A percentile compares a stretch with the other conserved stretches of the same genome.
phyloP scores from a whole-genome alignment of 2,888 invertebrate species.

The Limnephilus auricula region DNA sequence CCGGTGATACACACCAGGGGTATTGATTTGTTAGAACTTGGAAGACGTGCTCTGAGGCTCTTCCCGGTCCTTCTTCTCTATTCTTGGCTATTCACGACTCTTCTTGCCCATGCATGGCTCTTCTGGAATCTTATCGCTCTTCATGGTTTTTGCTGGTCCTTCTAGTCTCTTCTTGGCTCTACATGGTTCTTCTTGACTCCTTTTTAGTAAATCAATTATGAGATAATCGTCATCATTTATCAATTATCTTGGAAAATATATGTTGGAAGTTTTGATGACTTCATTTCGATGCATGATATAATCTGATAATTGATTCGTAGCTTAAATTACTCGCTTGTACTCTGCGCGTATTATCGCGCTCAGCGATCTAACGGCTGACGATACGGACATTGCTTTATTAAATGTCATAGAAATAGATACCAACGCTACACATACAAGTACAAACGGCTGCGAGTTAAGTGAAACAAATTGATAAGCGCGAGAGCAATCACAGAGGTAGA shows the following conservation, averaged over 20 bases:
- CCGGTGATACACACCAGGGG: too few relatives aligned
- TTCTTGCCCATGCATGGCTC: too few relatives aligned
- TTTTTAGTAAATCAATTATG: background rate
- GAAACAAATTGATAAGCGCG: slow-evolving; percentile 45
- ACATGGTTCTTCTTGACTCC: too few relatives aligned
- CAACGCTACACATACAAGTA: slow-evolving; percentile 19
- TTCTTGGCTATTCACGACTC: too few relatives aligned
- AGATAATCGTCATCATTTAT: background rate
- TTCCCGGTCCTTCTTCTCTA: too few relatives aligned
- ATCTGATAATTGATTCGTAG: slow-evolving; percentile 29
- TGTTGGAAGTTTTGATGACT: slow-evolving; percentile 7
- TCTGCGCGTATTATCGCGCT: background rate
- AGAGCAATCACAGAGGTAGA: slow-evolving; percentile 22
- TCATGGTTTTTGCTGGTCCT: too few relatives aligned
- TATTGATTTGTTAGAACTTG: too few relatives aligned
- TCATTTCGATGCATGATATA: slow-evolving; percentile 4
- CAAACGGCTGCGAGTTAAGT: slow-evolving; percentile 30
- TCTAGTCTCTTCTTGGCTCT: too few relatives aligned
- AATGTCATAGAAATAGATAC: slow-evolving; percentile 39
- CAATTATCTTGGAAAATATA: background rate
- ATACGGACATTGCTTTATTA: slow-evolving; percentile 6
- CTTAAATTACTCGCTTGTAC: slow-evolving; percentile 14
- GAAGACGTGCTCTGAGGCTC: too few relatives aligned
- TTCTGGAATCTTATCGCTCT: too few relatives aligned
- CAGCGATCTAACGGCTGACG: slow-evolving; percentile 4